These are phyloP conservation scores for Falcunculus frontatus DNA, from an alignment of 2,113 vertebrate species.

Conservation along the genomic window DNA sequence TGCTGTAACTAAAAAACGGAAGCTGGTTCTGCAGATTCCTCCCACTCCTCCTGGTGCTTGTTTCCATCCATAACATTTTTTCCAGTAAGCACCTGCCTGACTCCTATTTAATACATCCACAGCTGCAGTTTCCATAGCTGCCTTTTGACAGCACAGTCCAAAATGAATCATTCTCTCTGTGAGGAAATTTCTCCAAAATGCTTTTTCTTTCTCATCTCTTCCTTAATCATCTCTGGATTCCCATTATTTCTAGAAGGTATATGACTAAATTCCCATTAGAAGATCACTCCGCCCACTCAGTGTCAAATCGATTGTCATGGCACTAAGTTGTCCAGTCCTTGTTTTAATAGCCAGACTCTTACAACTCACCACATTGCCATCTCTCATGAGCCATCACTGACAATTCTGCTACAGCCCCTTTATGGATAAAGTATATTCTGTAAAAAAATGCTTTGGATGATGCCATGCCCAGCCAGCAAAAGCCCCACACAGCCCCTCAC, in stretches of 20 bases:
- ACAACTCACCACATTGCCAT: neutral
- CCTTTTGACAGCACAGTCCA: slow-evolving; percentile 35
- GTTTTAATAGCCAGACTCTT: slow-evolving; percentile 1
- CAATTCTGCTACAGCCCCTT: slow-evolving; percentile 24
- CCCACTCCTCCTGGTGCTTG: slow-evolving; percentile 57
- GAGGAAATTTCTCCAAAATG: slow-evolving; percentile 47
- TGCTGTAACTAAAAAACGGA: slow-evolving; percentile 42
- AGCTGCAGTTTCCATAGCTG: slow-evolving; percentile 62
- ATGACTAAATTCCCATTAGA: slow-evolving; percentile 24
- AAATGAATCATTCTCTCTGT: slow-evolving; percentile 47
- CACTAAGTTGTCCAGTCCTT: neutral
- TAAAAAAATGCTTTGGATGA: slow-evolving; percentile 8
- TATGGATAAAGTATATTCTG: slow-evolving; percentile 35
- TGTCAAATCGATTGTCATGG: neutral
- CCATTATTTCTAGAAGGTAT: slow-evolving; percentile 13
- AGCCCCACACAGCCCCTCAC: neutral
- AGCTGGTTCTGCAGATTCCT: slow-evolving; percentile 52
- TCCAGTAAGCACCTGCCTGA: slow-evolving; percentile 60
- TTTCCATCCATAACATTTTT: slow-evolving; percentile 59
- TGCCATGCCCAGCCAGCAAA: neutral
- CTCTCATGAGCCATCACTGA: slow-evolving; percentile 17
- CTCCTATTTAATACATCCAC: slow-evolving; percentile 52
- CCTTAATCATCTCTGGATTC: slow-evolving; percentile 14
- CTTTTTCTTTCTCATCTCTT: slow-evolving; percentile 25
- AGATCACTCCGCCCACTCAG: neutral